These are phyloP conservation scores for Panulirus ornatus DNA, from an alignment of 1,140 invertebrate species.

Conservation along the genomic window DNA sequence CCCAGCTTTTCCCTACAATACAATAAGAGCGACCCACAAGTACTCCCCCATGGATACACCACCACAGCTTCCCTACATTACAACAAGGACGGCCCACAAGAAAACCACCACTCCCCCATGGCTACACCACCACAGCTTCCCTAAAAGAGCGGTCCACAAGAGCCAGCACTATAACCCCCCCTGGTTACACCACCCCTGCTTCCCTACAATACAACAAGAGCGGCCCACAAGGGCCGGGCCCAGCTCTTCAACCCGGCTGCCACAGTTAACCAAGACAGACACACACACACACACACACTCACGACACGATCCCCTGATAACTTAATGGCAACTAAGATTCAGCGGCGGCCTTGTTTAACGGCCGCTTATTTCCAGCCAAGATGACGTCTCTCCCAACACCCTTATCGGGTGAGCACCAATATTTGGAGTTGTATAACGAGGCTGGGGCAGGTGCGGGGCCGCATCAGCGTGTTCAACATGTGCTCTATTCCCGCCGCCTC, in stretches of 20 bases:
- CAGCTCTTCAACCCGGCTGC: not conserved
- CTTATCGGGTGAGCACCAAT: not conserved
- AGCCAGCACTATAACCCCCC: too few relatives aligned
- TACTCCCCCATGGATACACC: too few relatives aligned
- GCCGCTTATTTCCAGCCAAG: not conserved
- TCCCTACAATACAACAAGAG: too few relatives aligned
- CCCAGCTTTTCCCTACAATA: too few relatives aligned
- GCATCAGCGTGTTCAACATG: conserved; percentile 17
- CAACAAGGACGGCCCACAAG: too few relatives aligned
- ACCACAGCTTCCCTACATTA: too few relatives aligned
- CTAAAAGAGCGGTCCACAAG: too few relatives aligned
- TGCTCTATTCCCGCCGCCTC: conserved; percentile 16
- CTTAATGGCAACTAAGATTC: not conserved
- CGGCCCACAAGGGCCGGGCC: too few relatives aligned
- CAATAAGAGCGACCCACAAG: too few relatives aligned
- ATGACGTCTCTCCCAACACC: not conserved
- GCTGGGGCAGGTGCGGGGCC: conserved; percentile 19
- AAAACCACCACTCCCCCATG: too few relatives aligned
- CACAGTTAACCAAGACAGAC: not conserved
- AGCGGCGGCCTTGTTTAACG: not conserved
- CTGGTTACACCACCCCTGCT: too few relatives aligned
- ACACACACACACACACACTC: not conserved
- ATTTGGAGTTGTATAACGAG: not conserved
- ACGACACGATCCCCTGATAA: not conserved
- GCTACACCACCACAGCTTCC: too few relatives aligned